Base-by-base conservation (phyloP, 1,140 invertebrate genomes). In the Drosophila repleta region DNA sequence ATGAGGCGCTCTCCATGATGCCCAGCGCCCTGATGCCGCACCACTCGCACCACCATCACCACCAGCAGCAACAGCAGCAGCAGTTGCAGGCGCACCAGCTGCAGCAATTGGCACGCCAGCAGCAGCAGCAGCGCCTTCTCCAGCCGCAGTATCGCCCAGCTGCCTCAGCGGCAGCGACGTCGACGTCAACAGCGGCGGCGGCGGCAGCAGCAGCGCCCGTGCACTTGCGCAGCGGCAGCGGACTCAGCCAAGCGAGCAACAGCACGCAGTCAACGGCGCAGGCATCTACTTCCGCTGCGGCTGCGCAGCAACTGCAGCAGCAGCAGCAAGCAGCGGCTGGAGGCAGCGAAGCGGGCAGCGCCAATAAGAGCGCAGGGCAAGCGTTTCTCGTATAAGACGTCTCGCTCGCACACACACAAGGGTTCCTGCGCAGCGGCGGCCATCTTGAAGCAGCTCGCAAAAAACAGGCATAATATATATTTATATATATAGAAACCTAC, bases 1-100 rank as follows among this genome's bases (percentile, higher is more conserved):
- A 91, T 13, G 90, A 91, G 58, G 90, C 85, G 10, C 52, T 91
- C 2, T 91, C 90, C 15, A 91, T 91, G 90, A 91, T 91, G 29
- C 90, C 90, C 43, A 89, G 75, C 52, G 90, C 70, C 3, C 51
- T 90, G 39, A 43, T 41, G 62, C 64, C 82, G 81, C 87, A 90
- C 24, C 87, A 90, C 29, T 62, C 58, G 4, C 43, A 71, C n/a
- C 62, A 79, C 17, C 71, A 63, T 39, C 76, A 74, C n/a, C 68
- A 68, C 45, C 71, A 63, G 37, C 79, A 77, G 26, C 81, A 83
- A n/a, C 82, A 80, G n/a, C 46, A 69, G 3, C 66, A 71, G 43
- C 75, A 71, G 41, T 43, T 79, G 81, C 78, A 75, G 72, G 85
- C 64, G 4, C 78, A 72, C 57, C 73, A 83, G 41, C 88, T 90